These are phyloP conservation scores for Ceratothoa steindachneri DNA, from an alignment of 2,888 invertebrate genomes.

Conservation along the genomic window DNA sequence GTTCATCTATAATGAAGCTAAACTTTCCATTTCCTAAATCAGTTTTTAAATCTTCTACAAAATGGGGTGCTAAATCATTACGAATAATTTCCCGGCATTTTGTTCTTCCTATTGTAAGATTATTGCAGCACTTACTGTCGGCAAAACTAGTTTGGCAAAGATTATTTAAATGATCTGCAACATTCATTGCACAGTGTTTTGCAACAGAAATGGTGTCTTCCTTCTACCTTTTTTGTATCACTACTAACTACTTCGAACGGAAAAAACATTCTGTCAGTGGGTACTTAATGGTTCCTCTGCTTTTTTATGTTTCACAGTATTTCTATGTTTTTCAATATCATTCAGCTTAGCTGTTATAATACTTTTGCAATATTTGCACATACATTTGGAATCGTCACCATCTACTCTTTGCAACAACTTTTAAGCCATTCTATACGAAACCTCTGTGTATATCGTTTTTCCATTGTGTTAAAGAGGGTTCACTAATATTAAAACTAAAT, in stretches of 20 bases:
- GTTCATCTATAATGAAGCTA: no score
- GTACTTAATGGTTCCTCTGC: background rate
- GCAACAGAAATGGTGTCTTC: background rate
- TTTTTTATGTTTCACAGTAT: background rate
- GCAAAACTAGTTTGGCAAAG: no score
- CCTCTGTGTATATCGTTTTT: background rate
- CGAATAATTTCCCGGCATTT: no score
- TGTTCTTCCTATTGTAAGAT: no score
- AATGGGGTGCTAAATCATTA: no score
- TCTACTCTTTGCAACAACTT: background rate
- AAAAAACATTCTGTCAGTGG: background rate
- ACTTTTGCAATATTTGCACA: background rate
- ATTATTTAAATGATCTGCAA: no score
- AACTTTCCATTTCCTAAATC: no score
- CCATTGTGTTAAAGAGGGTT: background rate
- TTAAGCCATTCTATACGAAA: background rate
- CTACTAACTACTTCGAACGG: background rate
- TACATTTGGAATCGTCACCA: background rate
- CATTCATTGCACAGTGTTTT: background rate
- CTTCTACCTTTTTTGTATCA: background rate
- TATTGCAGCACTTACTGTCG: no score
- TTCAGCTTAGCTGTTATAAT: background rate
- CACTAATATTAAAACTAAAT: background rate
- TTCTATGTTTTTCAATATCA: background rate
- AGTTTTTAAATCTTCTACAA: no score